Conservation (phyloP, 2,113 vertebrate genomes). For the Perognathus longimembris region DNA sequence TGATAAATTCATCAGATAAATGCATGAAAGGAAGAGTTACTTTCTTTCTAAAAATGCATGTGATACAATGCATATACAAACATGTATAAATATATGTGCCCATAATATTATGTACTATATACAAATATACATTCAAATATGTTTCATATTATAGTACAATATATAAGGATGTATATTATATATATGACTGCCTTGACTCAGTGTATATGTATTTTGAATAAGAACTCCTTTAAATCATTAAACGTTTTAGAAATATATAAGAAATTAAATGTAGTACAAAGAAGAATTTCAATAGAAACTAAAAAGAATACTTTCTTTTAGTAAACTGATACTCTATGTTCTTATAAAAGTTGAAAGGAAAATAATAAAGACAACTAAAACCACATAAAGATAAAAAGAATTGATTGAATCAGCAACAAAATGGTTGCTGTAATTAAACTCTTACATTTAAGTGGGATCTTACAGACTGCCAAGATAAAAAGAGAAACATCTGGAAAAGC, state of each 20-base stretch:
- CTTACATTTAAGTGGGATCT: not conserved
- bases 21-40: not conserved
- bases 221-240: constrained; percentile 22
- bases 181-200: not conserved
- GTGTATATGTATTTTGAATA: not conserved
- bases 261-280: constrained; percentile 17
- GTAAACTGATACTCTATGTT: not conserved
- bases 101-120: not conserved
- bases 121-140: not conserved
- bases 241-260: constrained; percentile 32
- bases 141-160: not conserved
- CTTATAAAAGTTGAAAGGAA: constrained; percentile 28
- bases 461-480: constrained; percentile 23
- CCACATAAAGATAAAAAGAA: not conserved
- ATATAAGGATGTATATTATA: not conserved
- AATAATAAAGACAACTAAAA: not conserved
- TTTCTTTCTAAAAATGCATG: not conserved
- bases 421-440: constrained; percentile 14
- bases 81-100: not conserved
- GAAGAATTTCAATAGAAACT: not conserved
- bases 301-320: constrained; percentile 26
- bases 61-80: not conserved
- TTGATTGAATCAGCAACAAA: constrained; percentile 5
- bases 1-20: not conserved
- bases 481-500: constrained; percentile 10